These are phyloP conservation scores for Atta texana DNA, from an alignment of 1,140 invertebrate species.

Conservation along the genomic window DNA sequence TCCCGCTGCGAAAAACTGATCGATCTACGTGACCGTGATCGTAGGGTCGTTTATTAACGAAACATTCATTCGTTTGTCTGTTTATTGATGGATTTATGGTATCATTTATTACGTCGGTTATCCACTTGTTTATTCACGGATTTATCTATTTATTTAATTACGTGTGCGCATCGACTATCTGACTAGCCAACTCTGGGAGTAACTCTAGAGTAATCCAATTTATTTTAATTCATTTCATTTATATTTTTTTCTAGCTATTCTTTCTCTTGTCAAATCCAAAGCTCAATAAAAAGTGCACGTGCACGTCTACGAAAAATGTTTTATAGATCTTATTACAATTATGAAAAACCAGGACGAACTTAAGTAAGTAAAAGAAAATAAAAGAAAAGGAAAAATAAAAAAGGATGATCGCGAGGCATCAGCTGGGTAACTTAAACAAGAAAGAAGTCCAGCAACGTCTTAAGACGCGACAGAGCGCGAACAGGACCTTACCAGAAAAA, in stretches of 20 bases:
- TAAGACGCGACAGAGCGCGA: background rate
- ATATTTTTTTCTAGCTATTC: background rate
- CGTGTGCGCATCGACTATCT: too few species aligned
- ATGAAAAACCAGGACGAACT: background rate
- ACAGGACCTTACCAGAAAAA: background rate
- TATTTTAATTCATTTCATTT: constrained; percentile 17
- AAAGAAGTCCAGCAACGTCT: too few species aligned
- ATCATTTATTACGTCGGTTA: too few species aligned
- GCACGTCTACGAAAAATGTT: constrained; percentile 46
- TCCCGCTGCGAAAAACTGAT: constrained; percentile 48
- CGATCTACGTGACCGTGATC: constrained; percentile 9
- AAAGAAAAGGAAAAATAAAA: background rate
- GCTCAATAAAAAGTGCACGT: background rate
- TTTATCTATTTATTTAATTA: background rate
- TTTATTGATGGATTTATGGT: too few species aligned
- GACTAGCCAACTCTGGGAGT: background rate
- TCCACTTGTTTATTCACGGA: too few species aligned
- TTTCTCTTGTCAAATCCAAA: background rate
- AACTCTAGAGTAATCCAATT: background rate
- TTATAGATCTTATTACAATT: constrained; percentile 36
- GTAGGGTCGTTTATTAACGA: constrained; percentile 47
- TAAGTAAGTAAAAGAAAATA: background rate
- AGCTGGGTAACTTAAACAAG: constrained; percentile 73
- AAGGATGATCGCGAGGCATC: background rate
- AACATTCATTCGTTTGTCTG: constrained; percentile 28